phyloP scores from a whole-genome alignment of 2,888 invertebrate species.

The Eupsilia transversa region DNA sequence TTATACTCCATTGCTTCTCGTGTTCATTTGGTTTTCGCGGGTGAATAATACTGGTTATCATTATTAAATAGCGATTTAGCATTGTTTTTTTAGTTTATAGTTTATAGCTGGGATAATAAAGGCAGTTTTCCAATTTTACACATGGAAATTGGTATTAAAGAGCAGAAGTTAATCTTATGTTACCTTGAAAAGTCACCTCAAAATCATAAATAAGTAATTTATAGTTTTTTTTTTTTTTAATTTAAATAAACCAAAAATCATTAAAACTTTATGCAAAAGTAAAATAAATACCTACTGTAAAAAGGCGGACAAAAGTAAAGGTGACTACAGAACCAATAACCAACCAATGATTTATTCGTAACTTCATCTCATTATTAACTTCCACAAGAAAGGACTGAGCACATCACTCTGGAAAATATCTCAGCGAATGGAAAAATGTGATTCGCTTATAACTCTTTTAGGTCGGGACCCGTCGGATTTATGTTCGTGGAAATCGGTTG shows the following conservation, averaged over 20 bases:
- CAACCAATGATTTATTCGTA: slow-evolving; percentile 33
- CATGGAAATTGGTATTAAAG: neutral
- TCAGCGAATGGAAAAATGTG: slow-evolving; percentile 78
- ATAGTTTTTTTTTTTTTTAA: too few species aligned
- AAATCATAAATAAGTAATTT: too few species aligned
- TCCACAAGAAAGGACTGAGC: slow-evolving; percentile 36
- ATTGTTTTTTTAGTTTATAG: too few species aligned
- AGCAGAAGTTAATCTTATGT: slow-evolving; percentile 1
- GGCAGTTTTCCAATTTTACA: too few species aligned
- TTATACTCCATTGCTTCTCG: slow-evolving; percentile 27
- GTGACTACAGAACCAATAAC: neutral
- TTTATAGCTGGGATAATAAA: neutral
- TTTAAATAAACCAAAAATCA: too few species aligned
- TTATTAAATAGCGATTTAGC: neutral
- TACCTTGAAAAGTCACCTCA: neutral
- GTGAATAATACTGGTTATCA: neutral
- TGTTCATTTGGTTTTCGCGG: slow-evolving; percentile 16
- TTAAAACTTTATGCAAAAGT: too few species aligned
- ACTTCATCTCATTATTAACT: slow-evolving; percentile 49
- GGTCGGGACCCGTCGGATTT: slow-evolving; percentile 76
- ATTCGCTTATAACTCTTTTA: slow-evolving; percentile 83
- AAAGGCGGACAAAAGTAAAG: too few species aligned
- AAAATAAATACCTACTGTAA: too few species aligned
- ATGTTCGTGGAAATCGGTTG: slow-evolving; percentile 79
- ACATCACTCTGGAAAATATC: slow-evolving; percentile 63